Evolutionary conservation across 2,797 vertebrate species (phyloP), one percentile per base, ranked within the genome.

Genomic region (Parauchenoglanis punctatus): DNA sequence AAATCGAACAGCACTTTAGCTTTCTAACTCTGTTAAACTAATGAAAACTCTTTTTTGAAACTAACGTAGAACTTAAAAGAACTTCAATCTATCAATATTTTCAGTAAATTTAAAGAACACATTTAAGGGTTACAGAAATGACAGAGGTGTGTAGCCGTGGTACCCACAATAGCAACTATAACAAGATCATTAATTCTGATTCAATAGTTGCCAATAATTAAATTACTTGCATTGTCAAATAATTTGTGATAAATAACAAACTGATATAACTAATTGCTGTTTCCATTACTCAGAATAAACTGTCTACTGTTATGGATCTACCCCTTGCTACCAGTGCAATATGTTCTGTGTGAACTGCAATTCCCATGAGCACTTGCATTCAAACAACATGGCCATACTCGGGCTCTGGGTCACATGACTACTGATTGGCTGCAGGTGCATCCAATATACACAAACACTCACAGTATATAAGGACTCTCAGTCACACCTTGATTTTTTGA

Each of bases 111-210:
- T 65, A 61, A 61, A 18, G 8, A 25, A 44, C 40, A 17, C 72
- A 76, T 56, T 35, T 81, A 46, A 20, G 49, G 25, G 25, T 68
- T 13, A 68, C 88, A 86, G 92, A 84, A 89, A 87, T 91, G 85
- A 59, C 88, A 87, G 63, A 59, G 61, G 83, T 68, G 80, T 91
- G 89, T 91, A 86, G 87, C 40, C 89, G 88, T 91, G 91, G 85
- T 88, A 63, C 67, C 61, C 65, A 56, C 59, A 88, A 86, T 88
- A 35, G 35, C 83, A 87, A 89, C 78, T 35, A 72, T 89, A 83
- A 88, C 90, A 89, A 89, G 72, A 76, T 91, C 88, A 88, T 40
- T 54, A 8, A 86, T 65, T 85, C 76, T 85, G 89, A 88, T 61
- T 4, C 40, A 40, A 4, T 40, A 40, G 73, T 88, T 52, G 0